These are phyloP conservation scores for Leptinotarsa rubiginosa DNA, from an alignment of 2,888 invertebrate species.

Conservation along the genomic window DNA sequence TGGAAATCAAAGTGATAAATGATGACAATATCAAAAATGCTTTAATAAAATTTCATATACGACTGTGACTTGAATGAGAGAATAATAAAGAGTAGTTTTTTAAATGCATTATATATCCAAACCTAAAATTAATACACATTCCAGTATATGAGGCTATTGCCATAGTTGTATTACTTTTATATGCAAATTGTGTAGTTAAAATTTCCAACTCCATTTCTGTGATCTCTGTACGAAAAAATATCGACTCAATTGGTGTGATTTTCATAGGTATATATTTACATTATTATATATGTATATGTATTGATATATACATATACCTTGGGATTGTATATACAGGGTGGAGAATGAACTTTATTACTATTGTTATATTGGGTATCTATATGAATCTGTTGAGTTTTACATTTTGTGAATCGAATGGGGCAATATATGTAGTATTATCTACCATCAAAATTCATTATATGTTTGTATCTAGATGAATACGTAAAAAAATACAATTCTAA, in stretches of 20 bases:
- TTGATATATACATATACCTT: slow-evolving; percentile 47
- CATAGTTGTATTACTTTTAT: slow-evolving; percentile 49
- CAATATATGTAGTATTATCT: slow-evolving; percentile 32
- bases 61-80: slow-evolving; percentile 29
- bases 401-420: slow-evolving; percentile 21
- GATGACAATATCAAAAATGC: slow-evolving; percentile 53
- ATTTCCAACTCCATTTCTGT: slow-evolving; percentile 66
- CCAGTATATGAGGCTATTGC: slow-evolving; percentile 53
- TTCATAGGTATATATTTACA: slow-evolving; percentile 52
- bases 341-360: slow-evolving; percentile 33
- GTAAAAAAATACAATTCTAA: neutral
- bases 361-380: slow-evolving; percentile 13
- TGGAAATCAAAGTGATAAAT: slow-evolving; percentile 50
- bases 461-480: slow-evolving; percentile 34
- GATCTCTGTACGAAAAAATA: slow-evolving; percentile 62
- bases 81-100: slow-evolving; percentile 13
- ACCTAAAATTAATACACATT: slow-evolving; percentile 48
- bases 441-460: slow-evolving; percentile 41
- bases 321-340: slow-evolving; percentile 47
- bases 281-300: slow-evolving; percentile 33
- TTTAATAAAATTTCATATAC: slow-evolving; percentile 28
- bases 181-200: slow-evolving; percentile 51
- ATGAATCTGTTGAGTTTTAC: slow-evolving; percentile 16
- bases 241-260: slow-evolving; percentile 63
- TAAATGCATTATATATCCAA: slow-evolving; percentile 19